Conservation (phyloP, 2,888 invertebrate genomes). For the Cylloceria caligata region DNA sequence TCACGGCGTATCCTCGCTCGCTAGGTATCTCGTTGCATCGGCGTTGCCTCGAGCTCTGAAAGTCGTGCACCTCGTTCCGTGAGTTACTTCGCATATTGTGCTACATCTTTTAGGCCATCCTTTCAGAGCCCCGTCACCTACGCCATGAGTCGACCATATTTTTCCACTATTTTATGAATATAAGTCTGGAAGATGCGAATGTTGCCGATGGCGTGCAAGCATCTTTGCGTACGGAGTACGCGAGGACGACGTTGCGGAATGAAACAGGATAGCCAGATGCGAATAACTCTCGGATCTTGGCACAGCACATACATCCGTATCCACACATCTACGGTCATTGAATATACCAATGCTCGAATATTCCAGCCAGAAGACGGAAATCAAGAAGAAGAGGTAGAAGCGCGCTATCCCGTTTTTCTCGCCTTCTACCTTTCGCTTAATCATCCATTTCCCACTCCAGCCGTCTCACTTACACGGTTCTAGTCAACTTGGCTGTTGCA, state of each 20-base stretch:
- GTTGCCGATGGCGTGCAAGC: constrained; percentile 57
- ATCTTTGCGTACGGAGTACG: constrained; percentile 37
- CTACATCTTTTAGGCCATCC: constrained; percentile 4
- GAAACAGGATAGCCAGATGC: constrained; percentile 53
- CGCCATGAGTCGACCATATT: neutral
- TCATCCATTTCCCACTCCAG: no score
- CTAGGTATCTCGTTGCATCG: constrained; percentile 7
- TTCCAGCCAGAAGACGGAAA: neutral
- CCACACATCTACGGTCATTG: neutral
- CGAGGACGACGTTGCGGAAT: constrained; percentile 30
- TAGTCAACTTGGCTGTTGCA: no score
- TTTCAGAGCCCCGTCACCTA: constrained; percentile 10
- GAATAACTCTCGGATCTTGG: constrained; percentile 62
- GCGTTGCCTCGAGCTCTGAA: neutral
- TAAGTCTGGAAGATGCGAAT: constrained; percentile 61
- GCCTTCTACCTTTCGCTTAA: no score
- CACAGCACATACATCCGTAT: constrained; percentile 7
- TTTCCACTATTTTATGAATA: constrained; percentile 72
- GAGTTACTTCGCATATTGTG: constrained; percentile 26
- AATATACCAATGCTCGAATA: neutral
- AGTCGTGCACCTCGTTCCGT: neutral
- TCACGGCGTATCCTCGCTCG: constrained; percentile 16
- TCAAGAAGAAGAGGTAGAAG: no score
- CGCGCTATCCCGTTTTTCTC: no score
- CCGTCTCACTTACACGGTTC: no score